Evolutionary conservation across 2,797 vertebrate genomes (phyloP).

Genomic region (Anguilla anguilla): DNA sequence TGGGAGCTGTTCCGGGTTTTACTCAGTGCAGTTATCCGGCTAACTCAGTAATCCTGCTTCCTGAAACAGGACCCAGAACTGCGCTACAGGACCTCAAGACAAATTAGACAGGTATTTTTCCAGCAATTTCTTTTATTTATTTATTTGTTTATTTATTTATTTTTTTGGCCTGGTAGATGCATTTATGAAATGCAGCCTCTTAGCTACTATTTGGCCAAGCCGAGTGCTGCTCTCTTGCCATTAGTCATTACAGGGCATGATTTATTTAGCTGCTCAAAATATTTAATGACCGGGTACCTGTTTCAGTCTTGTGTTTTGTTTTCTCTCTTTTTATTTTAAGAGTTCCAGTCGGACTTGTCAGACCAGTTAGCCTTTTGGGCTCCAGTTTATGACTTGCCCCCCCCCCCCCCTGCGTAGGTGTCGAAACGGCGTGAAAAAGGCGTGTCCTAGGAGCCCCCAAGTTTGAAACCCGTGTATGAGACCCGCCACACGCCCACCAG

Average conservation of each 20-base stretch:
- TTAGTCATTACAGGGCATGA: conserved; percentile 4
- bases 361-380: neutral
- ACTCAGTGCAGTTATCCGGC: too few relatives aligned
- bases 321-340: neutral
- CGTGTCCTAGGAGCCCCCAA: too few relatives aligned
- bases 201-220: neutral
- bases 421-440: too few relatives aligned
- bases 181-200: neutral
- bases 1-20: too few relatives aligned
- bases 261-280: neutral
- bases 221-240: neutral
- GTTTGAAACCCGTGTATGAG: too few relatives aligned
- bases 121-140: neutral
- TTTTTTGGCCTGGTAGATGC: neutral
- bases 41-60: too few relatives aligned
- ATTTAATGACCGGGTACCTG: neutral
- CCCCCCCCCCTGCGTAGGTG: too few relatives aligned
- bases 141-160: neutral
- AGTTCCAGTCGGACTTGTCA: neutral
- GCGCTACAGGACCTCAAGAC: neutral
- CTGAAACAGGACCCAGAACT: too few relatives aligned
- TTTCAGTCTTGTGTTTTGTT: neutral
- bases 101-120: neutral
- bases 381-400: neutral
- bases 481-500: too few relatives aligned